Evolutionary conservation across 2,797 vertebrate species (phyloP).

Genomic region (Oryzias sinensis): DNA sequence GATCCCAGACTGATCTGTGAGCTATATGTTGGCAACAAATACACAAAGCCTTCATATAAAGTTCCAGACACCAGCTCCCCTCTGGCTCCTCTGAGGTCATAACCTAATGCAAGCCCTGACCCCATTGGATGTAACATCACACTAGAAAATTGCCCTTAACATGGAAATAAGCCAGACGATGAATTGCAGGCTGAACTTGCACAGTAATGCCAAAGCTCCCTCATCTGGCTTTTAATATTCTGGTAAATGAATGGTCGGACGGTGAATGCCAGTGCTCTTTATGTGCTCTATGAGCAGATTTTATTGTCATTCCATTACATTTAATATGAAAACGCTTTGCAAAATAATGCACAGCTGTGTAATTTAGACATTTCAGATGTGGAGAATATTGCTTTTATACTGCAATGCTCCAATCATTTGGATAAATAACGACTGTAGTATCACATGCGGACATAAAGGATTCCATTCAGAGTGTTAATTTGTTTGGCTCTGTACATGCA

Average conservation of each 20-base stretch:
- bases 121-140: no score
- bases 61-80: no score
- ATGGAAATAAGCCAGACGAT: constrained; percentile 32
- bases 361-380: background rate
- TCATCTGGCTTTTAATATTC: constrained; percentile 11
- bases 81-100: no score
- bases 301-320: background rate
- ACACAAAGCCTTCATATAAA: no score
- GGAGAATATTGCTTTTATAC: no score
- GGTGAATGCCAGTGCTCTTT: background rate
- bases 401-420: background rate
- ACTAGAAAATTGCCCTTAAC: no score
- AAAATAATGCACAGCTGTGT: background rate
- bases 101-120: no score
- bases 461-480: background rate
- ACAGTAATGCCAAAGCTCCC: constrained; percentile 13
- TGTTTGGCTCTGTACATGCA: background rate
- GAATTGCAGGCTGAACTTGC: constrained; percentile 23
- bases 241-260: background rate
- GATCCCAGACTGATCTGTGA: no score
- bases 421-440: background rate
- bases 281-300: background rate
- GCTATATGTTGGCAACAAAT: no score
- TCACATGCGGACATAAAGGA: background rate
- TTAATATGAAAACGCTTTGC: background rate